Conservation (phyloP, 1,140 invertebrate genomes). For the Macrosteles quadrilineatus region DNA sequence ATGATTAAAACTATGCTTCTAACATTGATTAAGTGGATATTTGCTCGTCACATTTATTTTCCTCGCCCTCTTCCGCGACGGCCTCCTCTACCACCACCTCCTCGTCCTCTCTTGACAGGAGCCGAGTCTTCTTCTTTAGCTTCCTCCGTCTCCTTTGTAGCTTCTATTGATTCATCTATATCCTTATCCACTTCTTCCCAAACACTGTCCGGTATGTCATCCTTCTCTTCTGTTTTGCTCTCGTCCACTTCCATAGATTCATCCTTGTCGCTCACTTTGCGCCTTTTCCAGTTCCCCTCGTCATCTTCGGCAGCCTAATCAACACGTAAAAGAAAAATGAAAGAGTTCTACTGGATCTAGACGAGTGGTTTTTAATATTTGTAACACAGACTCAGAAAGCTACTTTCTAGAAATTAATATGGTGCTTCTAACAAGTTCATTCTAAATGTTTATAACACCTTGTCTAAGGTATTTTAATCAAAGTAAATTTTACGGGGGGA, state of each 20-base stretch:
- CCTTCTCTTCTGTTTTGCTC: conserved; percentile 42
- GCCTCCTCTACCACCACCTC: conserved; percentile 29
- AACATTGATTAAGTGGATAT: too few relatives aligned
- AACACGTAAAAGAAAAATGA: conserved; percentile 47
- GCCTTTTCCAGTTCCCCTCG: conserved; percentile 36
- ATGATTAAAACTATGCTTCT: too few relatives aligned
- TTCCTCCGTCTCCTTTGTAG: not conserved
- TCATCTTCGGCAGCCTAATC: conserved; percentile 45
- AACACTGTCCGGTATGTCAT: conserved; percentile 46
- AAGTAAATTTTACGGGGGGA: too few relatives aligned
- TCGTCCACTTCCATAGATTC: conserved; percentile 2
- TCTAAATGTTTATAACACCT: too few relatives aligned
- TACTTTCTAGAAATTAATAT: not conserved
- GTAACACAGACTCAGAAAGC: not conserved
- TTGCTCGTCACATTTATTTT: conserved; percentile 1
- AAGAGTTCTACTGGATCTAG: conserved; percentile 45
- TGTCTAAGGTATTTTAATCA: too few relatives aligned
- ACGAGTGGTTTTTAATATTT: too few relatives aligned
- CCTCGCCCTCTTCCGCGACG: conserved; percentile 26
- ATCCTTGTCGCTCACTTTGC: conserved; percentile 3
- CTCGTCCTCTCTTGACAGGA: conserved; percentile 35
- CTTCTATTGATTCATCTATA: not conserved
- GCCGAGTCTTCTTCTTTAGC: conserved; percentile 34
- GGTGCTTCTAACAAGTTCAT: too few relatives aligned
- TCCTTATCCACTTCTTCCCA: conserved; percentile 47